Percentiles rank a stretch among this genome's conserved stretches.
These are phyloP conservation scores for Drosophila infuscata DNA, from an alignment of 2,888 invertebrate species.

Conservation along the genomic window DNA sequence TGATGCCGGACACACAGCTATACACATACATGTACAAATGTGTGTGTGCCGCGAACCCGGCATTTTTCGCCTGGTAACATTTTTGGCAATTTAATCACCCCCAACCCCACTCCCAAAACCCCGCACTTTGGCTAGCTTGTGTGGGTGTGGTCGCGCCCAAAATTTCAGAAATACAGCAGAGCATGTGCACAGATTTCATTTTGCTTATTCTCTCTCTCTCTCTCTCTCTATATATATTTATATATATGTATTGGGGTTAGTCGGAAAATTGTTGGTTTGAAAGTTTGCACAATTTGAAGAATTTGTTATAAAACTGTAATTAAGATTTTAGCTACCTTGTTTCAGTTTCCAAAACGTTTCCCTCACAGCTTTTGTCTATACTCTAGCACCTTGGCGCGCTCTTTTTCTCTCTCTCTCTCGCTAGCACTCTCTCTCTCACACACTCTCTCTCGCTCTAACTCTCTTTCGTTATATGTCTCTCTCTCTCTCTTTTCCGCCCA, in stretches of 20 bases:
- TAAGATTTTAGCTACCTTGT: conserved; percentile 15
- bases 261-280: not conserved
- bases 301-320: conserved; percentile 3
- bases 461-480: not conserved
- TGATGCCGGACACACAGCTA: conserved; percentile 7
- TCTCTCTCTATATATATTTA: not conserved
- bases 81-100: conserved; percentile 45
- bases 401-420: conserved; percentile 1
- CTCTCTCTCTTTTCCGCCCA: conserved; percentile 4
- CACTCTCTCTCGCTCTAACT: not conserved
- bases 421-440: not conserved
- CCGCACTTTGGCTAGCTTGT: conserved; percentile 4
- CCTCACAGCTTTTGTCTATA: conserved; percentile 57
- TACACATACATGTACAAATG: not conserved
- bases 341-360: conserved; percentile 60
- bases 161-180: not conserved
- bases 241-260: not conserved
- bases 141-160: conserved; percentile 50
- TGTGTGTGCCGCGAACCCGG: conserved; percentile 50
- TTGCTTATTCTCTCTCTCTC: not conserved
- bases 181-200: not conserved
- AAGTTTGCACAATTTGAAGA: not conserved
- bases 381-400: conserved; percentile 14
- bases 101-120: not conserved
- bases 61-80: conserved; percentile 68